phyloP scores from a whole-genome alignment of 2,797 vertebrate species.

The Amniataba percoides region DNA sequence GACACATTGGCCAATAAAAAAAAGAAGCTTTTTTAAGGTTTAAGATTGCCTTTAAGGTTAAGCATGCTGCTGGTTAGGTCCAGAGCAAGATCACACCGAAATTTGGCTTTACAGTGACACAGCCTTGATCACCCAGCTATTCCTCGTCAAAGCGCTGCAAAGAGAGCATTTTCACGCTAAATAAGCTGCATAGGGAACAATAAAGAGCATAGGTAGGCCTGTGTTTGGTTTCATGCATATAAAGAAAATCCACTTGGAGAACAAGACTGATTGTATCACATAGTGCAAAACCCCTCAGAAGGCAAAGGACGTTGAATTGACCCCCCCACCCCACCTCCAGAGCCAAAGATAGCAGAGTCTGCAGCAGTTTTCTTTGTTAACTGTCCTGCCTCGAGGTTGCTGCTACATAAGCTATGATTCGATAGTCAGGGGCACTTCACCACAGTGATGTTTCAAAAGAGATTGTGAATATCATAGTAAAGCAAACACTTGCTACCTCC shows the following conservation, averaged over 20 bases:
- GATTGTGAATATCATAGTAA: slow-evolving; percentile 42
- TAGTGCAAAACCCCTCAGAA: slow-evolving; percentile 94
- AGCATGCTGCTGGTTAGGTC: neutral
- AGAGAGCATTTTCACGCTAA: slow-evolving; percentile 56
- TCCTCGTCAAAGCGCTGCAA: slow-evolving; percentile 41
- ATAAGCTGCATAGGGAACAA: slow-evolving; percentile 88
- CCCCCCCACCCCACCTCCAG: slow-evolving; percentile 38
- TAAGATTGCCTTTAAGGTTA: too few relatives aligned
- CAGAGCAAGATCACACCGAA: neutral
- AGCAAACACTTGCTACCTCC: slow-evolving; percentile 41
- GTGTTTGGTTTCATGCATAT: slow-evolving; percentile 85
- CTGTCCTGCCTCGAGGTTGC: slow-evolving; percentile 37
- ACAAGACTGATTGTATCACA: slow-evolving; percentile 86
- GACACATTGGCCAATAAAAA: neutral
- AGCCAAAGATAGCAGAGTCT: slow-evolving; percentile 33
- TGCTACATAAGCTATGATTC: slow-evolving; percentile 49
- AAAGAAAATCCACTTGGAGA: slow-evolving; percentile 84
- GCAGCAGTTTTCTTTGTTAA: slow-evolving; percentile 27
- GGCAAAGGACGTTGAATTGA: slow-evolving; percentile 69
- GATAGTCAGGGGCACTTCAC: slow-evolving; percentile 17
- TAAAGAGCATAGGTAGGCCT: slow-evolving; percentile 70
- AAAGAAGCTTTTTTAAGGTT: neutral
- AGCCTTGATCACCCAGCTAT: slow-evolving; percentile 44
- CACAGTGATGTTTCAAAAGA: slow-evolving; percentile 27
- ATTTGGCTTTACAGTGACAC: slow-evolving; percentile 5